Conservation (phyloP, 2,888 invertebrate species). For the Thumatha senex region DNA sequence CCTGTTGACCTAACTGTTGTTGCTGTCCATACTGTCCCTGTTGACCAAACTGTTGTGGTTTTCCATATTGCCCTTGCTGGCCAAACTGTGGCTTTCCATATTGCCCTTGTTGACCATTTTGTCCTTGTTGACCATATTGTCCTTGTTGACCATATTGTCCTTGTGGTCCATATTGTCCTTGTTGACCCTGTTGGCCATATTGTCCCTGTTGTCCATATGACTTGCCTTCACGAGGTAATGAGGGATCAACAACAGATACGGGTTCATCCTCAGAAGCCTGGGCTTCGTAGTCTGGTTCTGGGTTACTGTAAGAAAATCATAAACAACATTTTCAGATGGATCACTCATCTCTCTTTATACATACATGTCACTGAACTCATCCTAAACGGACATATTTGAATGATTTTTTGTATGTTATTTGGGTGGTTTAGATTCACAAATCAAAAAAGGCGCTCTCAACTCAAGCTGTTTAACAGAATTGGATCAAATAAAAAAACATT, state of each 20-base stretch:
- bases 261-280: constrained; percentile 31
- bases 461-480: no score
- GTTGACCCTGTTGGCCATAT: background rate
- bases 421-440: no score
- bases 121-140: background rate
- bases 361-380: no score
- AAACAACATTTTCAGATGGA: background rate
- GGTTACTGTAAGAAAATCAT: constrained; percentile 13
- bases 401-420: no score
- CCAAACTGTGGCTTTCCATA: constrained; percentile 11
- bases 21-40: constrained; percentile 10
- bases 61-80: background rate
- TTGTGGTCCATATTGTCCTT: constrained; percentile 19
- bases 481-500: no score
- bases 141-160: constrained; percentile 11
- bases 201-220: constrained; percentile 25
- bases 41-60: constrained; percentile 9
- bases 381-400: no score
- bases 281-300: constrained; percentile 26
- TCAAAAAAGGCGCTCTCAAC: no score
- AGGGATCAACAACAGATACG: constrained; percentile 23
- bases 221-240: constrained; percentile 46
- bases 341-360: background rate
- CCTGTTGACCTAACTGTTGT: background rate
- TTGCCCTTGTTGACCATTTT: constrained; percentile 15